These are phyloP conservation scores for Oasisia sp. DNA, from an alignment of 2,888 invertebrate species.

Conservation along the genomic window DNA sequence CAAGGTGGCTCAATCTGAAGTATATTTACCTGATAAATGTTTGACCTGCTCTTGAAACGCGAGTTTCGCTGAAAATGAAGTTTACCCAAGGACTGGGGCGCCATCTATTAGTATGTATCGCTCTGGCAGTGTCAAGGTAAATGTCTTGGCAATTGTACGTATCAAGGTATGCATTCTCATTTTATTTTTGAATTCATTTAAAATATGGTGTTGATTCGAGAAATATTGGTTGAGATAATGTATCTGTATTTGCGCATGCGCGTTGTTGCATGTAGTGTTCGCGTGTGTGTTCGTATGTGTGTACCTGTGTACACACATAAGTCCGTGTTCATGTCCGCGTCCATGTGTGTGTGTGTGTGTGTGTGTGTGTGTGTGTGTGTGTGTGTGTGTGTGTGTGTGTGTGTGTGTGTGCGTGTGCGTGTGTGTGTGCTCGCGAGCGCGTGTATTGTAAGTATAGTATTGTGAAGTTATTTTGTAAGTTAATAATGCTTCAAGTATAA, in stretches of 20 bases:
- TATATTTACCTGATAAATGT: not conserved
- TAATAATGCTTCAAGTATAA: not conserved
- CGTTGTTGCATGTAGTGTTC: too few species aligned
- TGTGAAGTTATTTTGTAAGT: not conserved
- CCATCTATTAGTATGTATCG: not conserved
- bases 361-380: too few species aligned
- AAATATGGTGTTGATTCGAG: not conserved
- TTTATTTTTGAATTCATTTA: not conserved
- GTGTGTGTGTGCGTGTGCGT: not conserved
- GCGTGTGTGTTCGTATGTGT: too few species aligned
- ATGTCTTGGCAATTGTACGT: not conserved
- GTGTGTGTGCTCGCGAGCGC: not conserved
- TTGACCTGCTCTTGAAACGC: not conserved
- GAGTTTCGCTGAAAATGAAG: not conserved
- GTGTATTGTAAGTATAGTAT: not conserved
- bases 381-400: not conserved
- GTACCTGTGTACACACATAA: too few species aligned
- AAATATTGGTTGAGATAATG: not conserved
- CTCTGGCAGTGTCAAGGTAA: not conserved
- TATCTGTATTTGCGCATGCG: too few species aligned
- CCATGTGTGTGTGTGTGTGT: too few species aligned
- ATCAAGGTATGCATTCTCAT: not conserved
- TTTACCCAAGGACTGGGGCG: not conserved
- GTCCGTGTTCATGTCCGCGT: too few species aligned
- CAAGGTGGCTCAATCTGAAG: not conserved